These are phyloP conservation scores for Paragorgia papillata DNA, from an alignment of 92 coral and sea anemone genomes.

Conservation along the genomic window DNA sequence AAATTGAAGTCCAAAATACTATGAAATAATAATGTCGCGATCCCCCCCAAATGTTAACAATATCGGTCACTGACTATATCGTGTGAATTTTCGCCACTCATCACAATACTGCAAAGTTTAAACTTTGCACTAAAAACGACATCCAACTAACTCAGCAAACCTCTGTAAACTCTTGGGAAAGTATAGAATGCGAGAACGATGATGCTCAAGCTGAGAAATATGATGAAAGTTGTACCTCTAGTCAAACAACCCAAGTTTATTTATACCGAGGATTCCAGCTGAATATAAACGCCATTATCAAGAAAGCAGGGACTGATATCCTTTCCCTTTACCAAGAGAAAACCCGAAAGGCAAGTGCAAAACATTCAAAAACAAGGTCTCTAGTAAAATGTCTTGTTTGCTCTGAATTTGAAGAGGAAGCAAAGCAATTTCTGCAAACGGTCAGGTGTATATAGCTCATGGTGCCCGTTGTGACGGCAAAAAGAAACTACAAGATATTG, in stretches of 20 bases:
- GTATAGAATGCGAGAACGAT: background rate
- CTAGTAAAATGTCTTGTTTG: conserved; percentile 34
- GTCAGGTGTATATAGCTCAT: conserved; percentile 8
- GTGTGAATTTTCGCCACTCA: too few relatives aligned
- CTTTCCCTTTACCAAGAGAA: conserved; percentile 13
- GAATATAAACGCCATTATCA: conserved; percentile 22
- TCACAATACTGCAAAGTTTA: too few relatives aligned
- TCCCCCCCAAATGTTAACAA: too few relatives aligned
- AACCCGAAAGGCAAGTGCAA: conserved; percentile 25
- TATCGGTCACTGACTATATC: too few relatives aligned
- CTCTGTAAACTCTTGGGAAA: conserved; percentile 15
- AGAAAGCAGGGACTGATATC: conserved; percentile 18
- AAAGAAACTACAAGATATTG: conserved; percentile 18
- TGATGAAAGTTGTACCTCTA: conserved; percentile 11
- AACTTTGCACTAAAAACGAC: background rate
- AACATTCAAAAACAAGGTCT: conserved; percentile 22
- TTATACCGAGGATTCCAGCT: conserved; percentile 28
- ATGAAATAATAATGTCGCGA: too few relatives aligned
- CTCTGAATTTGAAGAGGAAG: conserved; percentile 39
- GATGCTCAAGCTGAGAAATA: background rate
- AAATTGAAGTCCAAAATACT: too few relatives aligned
- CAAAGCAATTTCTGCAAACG: conserved; percentile 2
- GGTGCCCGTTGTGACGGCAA: conserved; percentile 17
- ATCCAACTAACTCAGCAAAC: conserved; percentile 6
- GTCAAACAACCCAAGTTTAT: conserved; percentile 19